These are phyloP conservation scores for Drosophila tanythrix DNA, from an alignment of 2,888 invertebrate genomes.

Conservation along the genomic window DNA sequence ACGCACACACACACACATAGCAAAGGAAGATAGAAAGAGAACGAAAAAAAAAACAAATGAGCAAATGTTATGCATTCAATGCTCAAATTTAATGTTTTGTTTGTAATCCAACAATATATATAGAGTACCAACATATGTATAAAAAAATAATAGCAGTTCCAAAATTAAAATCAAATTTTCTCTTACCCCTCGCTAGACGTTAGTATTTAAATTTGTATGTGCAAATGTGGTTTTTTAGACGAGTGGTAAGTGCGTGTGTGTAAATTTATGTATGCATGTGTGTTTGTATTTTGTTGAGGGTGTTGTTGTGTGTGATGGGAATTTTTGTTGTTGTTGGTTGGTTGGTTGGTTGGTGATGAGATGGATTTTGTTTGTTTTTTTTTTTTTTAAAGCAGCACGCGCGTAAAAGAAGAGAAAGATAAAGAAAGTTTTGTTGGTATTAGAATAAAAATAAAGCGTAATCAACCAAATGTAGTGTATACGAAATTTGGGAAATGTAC, in stretches of 20 bases:
- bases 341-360: conserved; percentile 35
- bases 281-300: conserved; percentile 26
- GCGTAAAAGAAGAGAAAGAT: conserved; percentile 80
- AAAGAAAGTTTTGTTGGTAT: conserved; percentile 79
- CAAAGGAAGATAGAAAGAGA: conserved; percentile 46
- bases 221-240: conserved; percentile 52
- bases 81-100: conserved; percentile 22
- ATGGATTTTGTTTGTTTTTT: conserved; percentile 28
- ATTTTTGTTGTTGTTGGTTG: conserved; percentile 40
- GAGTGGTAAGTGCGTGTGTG: conserved; percentile 35
- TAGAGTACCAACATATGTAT: conserved; percentile 27
- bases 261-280: conserved; percentile 32
- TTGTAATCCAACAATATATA: conserved; percentile 21
- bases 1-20: conserved; percentile 24
- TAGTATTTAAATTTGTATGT: conserved; percentile 70
- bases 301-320: conserved; percentile 46
- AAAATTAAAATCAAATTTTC: conserved; percentile 60
- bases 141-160: conserved; percentile 18
- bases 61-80: conserved; percentile 46
- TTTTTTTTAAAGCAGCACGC: conserved; percentile 73
- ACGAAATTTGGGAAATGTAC: conserved; percentile 37
- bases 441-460: conserved; percentile 79
- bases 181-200: conserved; percentile 82
- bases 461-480: conserved; percentile 65
- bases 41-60: conserved; percentile 49